Base-by-base conservation (phyloP, 2,888 invertebrate genomes). In the Calameuta pallipes region DNA sequence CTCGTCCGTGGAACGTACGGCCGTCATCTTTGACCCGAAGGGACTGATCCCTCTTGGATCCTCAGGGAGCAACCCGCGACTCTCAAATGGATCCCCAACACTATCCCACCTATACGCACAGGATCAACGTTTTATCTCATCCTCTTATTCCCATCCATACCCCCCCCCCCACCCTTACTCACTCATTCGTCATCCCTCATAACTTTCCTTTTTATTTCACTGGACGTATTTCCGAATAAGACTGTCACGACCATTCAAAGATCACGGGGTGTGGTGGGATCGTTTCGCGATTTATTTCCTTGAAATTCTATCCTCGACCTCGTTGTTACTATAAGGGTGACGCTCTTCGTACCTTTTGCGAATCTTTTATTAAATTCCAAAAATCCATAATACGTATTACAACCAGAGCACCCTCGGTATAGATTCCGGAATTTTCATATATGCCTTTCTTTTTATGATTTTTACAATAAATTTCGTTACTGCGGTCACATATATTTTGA, bases 381-480 rank as follows among this genome's bases (percentile, higher is more conserved):
- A 70, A 33, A 30, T 71, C 74, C 70, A 71, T 76, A 69, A 76
- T 30, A 36, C 33, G 33, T 41, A 75, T 70, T 36, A 76, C 33
- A 76, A 76, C 75, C 69, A 69, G 76, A 69, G 41, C 76, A 70
- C 23, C 56, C 69, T 31, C 71, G 70, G 71, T 74, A n/a, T 70
- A 36, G 69, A 78, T 74, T 73, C 78, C 71, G 3, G 35, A 11
- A 80, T 78, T 82, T 83, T 82, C 83, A 81, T 84, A 83, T 84
- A 84, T 83, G 81, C 23, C 56, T 9, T 56, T 56, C 6, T 9
- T 84, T 87, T 84, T 81, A 85, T 84, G 83, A 87, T 87, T 87
- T 86, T 83, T 85, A 81, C 82, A 84, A 86, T 83, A 83, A 84
- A 83, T 87, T 86, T 85, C 85, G 82, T 85, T 84, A 84, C 80